Conservation (phyloP, 2,113 vertebrate genomes). For the Albula goreensis region DNA sequence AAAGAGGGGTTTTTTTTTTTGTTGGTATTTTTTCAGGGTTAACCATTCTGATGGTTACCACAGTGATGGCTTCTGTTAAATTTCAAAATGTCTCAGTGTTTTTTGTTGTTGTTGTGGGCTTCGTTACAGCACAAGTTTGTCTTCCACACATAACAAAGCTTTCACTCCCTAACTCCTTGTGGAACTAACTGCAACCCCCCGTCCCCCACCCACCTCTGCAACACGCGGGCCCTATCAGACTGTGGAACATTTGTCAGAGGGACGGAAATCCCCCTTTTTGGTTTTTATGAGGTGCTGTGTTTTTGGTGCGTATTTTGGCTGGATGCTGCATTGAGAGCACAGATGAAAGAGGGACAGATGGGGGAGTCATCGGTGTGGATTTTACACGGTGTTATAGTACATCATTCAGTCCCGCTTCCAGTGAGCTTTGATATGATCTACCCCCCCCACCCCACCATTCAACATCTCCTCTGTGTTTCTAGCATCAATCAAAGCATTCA, state of each 20-base stretch:
- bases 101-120: neutral
- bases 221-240: constrained; percentile 5
- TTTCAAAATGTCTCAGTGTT: neutral
- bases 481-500: neutral
- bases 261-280: neutral
- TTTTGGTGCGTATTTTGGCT: neutral
- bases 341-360: neutral
- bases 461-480: neutral
- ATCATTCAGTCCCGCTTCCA: neutral
- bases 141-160: neutral
- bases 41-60: neutral
- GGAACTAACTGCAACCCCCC: neutral
- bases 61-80: neutral
- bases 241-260: constrained; percentile 12
- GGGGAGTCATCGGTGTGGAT: neutral
- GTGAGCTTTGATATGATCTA: neutral
- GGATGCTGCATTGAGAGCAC: neutral
- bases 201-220: neutral
- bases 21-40: neutral
- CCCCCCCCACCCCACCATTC: neutral
- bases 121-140: neutral
- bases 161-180: neutral
- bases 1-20: neutral
- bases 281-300: constrained; percentile 1
- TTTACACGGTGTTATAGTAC: neutral